Conservation (phyloP, 2,888 invertebrate genomes). For the Phlogophora meticulosa region DNA sequence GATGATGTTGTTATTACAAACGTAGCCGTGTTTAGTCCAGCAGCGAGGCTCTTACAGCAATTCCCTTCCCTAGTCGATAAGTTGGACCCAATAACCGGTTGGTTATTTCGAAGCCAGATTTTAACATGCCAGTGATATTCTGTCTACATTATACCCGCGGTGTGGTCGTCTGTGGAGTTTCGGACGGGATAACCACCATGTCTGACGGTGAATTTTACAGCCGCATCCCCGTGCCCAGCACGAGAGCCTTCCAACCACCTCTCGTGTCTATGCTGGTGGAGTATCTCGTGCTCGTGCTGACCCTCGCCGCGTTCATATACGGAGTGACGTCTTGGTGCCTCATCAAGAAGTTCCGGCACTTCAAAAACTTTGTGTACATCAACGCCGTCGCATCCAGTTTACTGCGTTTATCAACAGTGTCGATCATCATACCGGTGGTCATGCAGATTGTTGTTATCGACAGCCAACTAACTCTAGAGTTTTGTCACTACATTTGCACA, state of each 20-base stretch:
- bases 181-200: no score
- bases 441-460: background rate
- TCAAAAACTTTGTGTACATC: slow-evolving; percentile 13
- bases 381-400: slow-evolving; percentile 9
- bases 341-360: slow-evolving; percentile 9
- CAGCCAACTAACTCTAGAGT: no score
- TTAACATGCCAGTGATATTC: no score
- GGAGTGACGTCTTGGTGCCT: slow-evolving; percentile 18
- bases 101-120: no score
- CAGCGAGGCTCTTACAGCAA: no score
- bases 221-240: slow-evolving; percentile 36
- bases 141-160: no score
- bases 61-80: no score
- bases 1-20: no score
- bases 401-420: background rate
- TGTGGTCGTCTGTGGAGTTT: no score
- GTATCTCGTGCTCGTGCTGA: slow-evolving; percentile 31
- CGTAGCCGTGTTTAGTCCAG: no score
- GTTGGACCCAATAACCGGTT: no score
- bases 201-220: slow-evolving; percentile 46
- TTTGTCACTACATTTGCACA: background rate
- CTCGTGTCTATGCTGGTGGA: slow-evolving; percentile 42
- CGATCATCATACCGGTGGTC: slow-evolving; percentile 1
- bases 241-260: slow-evolving; percentile 41
- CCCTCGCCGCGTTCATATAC: slow-evolving; percentile 5